Evolutionary conservation across 2,113 vertebrate species (phyloP), one percentile per base, ranked within the genome.

Genomic region (Xiphophorus hellerii): DNA sequence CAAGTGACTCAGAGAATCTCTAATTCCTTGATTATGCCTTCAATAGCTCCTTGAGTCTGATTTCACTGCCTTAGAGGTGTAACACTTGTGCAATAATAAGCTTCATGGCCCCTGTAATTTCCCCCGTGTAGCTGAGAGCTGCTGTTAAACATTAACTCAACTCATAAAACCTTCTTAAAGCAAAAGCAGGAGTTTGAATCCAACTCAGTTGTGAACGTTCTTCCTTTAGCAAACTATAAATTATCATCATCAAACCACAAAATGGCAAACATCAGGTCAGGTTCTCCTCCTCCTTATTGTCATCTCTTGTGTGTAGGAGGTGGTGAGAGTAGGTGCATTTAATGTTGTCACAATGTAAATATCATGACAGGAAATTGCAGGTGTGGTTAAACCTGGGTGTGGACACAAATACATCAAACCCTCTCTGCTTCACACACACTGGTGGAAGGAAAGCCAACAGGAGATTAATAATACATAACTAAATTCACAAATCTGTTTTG

Each of bases 381-480:
- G 93, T 94, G 94, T 93, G 91, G 88, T 87, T 69, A 76, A 25
- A 88, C 76, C 78, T 92, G 92, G 91, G 92, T 78, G 92, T 91
- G 90, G 90, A 88, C 79, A 69, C 73, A 90, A 91, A 93, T 86
- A 91, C 69, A 85, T 71, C 81, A 69, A 83, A 60, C 87, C 77
- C 78, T 79, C 67, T 76, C 67, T 67, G 61, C 28, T 71, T 71
- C 77, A 81, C 68, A 75, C 87, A 60, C 54, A 72, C 28, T 25
- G 74, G 70, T 48, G 66, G 80, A 37, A 82, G 80, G 71, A 66
- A 65, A 61, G 72, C 71, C 64, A 66, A 51, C 5, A 0, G 71
- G 33, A 48, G 14, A 29, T 66, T 33, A 65, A 66, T 12, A 64
- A 69, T 8, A 62, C 66, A 31, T 44, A 33, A 48, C 28, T 48